phyloP scores from a whole-genome alignment of 2,113 vertebrate genomes.

The Pavo muticus region DNA sequence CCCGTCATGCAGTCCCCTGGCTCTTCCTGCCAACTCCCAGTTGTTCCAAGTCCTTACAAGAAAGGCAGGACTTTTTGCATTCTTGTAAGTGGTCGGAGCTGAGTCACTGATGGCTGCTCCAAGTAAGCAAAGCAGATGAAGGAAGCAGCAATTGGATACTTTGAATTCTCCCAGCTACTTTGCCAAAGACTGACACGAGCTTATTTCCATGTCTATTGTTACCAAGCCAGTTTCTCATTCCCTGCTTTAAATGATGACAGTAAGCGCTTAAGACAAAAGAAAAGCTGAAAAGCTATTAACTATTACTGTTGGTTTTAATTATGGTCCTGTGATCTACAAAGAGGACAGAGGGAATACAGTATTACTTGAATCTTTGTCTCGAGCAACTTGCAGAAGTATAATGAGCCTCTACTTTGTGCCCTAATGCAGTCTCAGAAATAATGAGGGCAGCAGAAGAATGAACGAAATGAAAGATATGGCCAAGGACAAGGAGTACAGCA shows the following conservation, averaged over 20 bases:
- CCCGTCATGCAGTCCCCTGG: neutral
- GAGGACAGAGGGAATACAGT: slow-evolving; percentile 7
- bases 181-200: neutral
- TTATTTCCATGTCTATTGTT: neutral
- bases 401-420: slow-evolving; percentile 22
- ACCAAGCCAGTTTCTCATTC: neutral
- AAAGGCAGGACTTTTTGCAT: neutral
- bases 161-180: slow-evolving; percentile 13
- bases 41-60: neutral
- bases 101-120: neutral
- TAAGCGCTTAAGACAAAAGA: slow-evolving; percentile 16
- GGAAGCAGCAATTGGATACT: slow-evolving; percentile 21
- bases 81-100: neutral
- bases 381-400: slow-evolving; percentile 37
- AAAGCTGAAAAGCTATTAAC: slow-evolving; percentile 34
- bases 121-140: slow-evolving; percentile 32
- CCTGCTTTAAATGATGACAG: slow-evolving; percentile 38
- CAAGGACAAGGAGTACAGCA: slow-evolving; percentile 60
- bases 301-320: slow-evolving; percentile 53
- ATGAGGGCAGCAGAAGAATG: slow-evolving; percentile 68
- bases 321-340: neutral
- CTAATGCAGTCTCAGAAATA: slow-evolving; percentile 56
- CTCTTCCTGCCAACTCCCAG: slow-evolving; percentile 3
- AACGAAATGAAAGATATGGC: slow-evolving; percentile 56
- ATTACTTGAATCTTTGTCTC: slow-evolving; percentile 34